A percentile compares a stretch with the other conserved stretches of the same genome.
Conservation (phyloP, 1,140 invertebrate genomes). For the Sweltsa coloradensis region DNA sequence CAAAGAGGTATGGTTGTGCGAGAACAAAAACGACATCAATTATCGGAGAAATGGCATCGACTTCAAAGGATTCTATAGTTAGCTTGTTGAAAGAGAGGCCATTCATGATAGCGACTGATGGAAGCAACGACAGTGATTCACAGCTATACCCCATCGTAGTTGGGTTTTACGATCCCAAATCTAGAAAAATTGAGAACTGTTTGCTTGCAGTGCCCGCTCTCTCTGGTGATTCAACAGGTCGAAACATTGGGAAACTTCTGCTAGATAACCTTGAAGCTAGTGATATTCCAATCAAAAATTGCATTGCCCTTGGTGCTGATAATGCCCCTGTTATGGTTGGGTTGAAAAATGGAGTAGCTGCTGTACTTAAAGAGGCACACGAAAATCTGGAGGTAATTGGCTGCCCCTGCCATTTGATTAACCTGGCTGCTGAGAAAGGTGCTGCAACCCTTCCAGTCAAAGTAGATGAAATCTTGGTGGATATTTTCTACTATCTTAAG, state of each 20-base stretch:
- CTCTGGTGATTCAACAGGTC: neutral
- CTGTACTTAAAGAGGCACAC: neutral
- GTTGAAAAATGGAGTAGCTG: constrained; percentile 1
- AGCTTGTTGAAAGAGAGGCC: neutral
- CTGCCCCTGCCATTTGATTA: constrained; percentile 2
- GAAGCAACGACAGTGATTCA: neutral
- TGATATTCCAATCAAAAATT: neutral
- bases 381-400: neutral
- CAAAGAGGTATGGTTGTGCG: constrained; percentile 1
- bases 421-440: neutral
- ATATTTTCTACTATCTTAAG: constrained; percentile 3
- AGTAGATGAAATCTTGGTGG: neutral
- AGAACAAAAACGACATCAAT: neutral
- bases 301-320: neutral
- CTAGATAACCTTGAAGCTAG: neutral
- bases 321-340: constrained; percentile 2
- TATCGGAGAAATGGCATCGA: neutral
- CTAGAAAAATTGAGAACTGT: neutral
- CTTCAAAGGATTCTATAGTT: neutral
- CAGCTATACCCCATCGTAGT: constrained; percentile 1
- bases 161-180: neutral
- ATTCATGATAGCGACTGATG: neutral
- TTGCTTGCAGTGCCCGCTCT: neutral
- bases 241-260: neutral
- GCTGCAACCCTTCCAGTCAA: constrained; percentile 1